Base-by-base conservation (phyloP, 1,140 invertebrate genomes). In the Zaprionus africanus region DNA sequence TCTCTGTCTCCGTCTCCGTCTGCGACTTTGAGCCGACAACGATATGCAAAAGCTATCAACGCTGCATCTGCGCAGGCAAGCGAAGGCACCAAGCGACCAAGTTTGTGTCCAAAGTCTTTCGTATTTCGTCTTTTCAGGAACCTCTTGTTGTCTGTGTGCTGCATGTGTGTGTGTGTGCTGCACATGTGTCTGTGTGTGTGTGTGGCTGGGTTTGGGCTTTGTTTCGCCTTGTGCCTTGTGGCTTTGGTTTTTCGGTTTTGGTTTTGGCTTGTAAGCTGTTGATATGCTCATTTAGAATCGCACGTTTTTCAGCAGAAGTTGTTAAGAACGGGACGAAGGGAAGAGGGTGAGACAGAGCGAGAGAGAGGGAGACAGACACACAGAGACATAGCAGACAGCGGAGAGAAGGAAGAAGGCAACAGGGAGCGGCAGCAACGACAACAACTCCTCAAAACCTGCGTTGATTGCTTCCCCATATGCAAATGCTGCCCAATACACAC, bases 261-360 rank as follows among this genome's bases (percentile, higher is more conserved):
- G 34, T 51, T 61, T 54, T 38, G 56, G 54, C 70, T 90, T 90
- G 85, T 82, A 90, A 86, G 79, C 85, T 90, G 86, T 90, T 90
- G 82, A 90, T 90, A 90, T 90, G 85, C 85, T 90, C 86, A 90
- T 90, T 90, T 90, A 90, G 85, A 90, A 86, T 86, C 82, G 85
- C 85, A 90, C 85, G 85, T 90, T 90, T 90, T 90, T 90, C 86
- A 79, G 82, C 79, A 90, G 86, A 90, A 90, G 79, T 90, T 90
- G 85, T 90, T 90, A 90, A 90, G 76, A 69, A 63, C 53, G 49
- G 43, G 19, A 19, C 46, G n/a, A 63, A 63, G 26, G 34, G 7
- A 36, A 7, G 26, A 49, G 15, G 1, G 13, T 22, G 58, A 57
- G 12, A 17, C 36, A 36, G 7, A 11, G 43, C 19, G 4, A 1